Base-by-base conservation (phyloP, 2,888 invertebrate species). In the Leptopilina myrica region DNA sequence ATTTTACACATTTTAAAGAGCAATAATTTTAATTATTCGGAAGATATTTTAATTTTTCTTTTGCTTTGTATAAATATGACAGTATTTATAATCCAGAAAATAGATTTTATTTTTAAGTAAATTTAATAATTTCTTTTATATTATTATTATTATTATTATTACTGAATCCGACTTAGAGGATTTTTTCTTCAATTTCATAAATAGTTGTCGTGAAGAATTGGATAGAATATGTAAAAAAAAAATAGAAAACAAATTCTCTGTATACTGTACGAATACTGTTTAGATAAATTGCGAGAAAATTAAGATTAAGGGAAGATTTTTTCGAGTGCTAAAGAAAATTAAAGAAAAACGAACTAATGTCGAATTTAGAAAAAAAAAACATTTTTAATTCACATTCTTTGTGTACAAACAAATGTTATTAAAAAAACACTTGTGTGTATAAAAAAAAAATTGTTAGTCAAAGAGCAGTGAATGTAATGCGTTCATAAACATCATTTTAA, bases 381-480 rank as follows among this genome's bases (percentile, higher is more conserved):
- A 9, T 62, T 62, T 62, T 20, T 49, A 49, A 20, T 49, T 49
- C 11, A 49, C 49, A 49, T 11, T 49, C 9, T 49, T 49, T 49
- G 11, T 49, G 12, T 49, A 49, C 43, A 8, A 11, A 49, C 12
- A 49, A 49, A 49, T 49, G 49, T 49, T 49, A 12, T 9, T 46
- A 46, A 49, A 49, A 49, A 1, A 49, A 49, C 49, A 49, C n/a
- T 15, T 69, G 14, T 69, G 53, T 6, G 26, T 56, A 40, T 33
- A 20, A 62, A 56, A 66, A 66, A 46, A 56, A 66, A 46, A 2
- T 73, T 73, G 9, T 73, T 73, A 33, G 33, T 73, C 73, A 33
- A 73, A 73, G n/a, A 40, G 53, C 56, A 56, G 33, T 59, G n/a
- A 73, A 56, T 59, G 73, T 40, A 56, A 56, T 56, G 73, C 73